Base-by-base conservation (phyloP, 2,888 invertebrate species). In the Cephus runcator region DNA sequence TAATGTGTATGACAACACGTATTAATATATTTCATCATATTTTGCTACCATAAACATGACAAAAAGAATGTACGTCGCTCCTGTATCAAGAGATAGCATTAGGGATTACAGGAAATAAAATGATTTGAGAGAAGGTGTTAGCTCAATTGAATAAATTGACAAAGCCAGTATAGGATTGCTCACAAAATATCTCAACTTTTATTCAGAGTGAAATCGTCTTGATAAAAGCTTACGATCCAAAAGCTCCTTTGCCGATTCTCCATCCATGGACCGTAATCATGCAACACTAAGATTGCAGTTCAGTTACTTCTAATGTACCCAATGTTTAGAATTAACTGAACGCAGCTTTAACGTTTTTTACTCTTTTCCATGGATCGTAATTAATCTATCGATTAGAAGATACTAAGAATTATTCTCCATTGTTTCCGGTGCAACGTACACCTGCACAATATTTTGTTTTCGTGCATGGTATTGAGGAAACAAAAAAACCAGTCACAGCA, bases 101-200 rank as follows among this genome's bases (percentile, higher is more conserved):
- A 56, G 1, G 56, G 56, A 56, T 23, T 15, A 23, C 56, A 56
- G 56, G 23, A 9, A 56, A 23, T 23, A 56, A 56, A 56, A 9
- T 56, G 56, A 23, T 56, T 56, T 0, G 1, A 23, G 23, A 56
- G 2, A 23, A 23, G 23, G 56, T 56, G 23, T 9, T 56, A 2
- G 23, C 56, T 56, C 56, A 9, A 56, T 56, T 23, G 23, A 56
- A 56, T 56, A 23, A 56, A 56, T 56, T 56, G 56, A 56, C 23
- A 71, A 71, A 31, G 31, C 34, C 77, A n/a, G 69, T 75, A 23
- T 78, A 81, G 76, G 81, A 84, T 87, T 89, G 85, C 86, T 90
- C 88, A 88, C 88, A 90, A 90, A 90, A 90, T 90, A 90, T 90
- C 84, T 87, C 83, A 90, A 87, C 83, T 87, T 86, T 89, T 89